Evolutionary conservation across 2,797 vertebrate genomes (phyloP).

Genomic region (Acanthopagrus latus): DNA sequence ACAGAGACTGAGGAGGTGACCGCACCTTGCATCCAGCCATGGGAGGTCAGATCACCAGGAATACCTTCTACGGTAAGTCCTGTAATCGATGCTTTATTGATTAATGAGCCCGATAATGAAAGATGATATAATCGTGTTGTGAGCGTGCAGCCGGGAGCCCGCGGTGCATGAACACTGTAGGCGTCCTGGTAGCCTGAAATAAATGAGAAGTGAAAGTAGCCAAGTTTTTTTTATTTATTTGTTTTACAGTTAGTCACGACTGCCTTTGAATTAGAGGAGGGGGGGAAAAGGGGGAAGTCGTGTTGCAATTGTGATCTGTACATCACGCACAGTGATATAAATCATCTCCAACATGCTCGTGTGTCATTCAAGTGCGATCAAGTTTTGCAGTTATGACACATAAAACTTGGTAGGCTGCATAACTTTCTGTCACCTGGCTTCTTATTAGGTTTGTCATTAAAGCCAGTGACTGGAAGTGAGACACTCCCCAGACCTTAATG

Average conservation of each 20-base stretch:
- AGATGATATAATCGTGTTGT: not conserved
- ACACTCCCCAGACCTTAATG: not conserved
- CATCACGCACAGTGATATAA: not conserved
- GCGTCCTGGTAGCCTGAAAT: constrained; percentile 60
- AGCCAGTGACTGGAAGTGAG: not conserved
- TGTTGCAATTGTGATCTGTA: not conserved
- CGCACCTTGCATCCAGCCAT: constrained; percentile 85
- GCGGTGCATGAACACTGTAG: constrained; percentile 46
- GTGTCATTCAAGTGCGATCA: not conserved
- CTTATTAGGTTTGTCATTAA: not conserved
- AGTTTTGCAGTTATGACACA: not conserved
- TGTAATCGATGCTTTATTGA: not conserved
- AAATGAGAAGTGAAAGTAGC: constrained; percentile 49
- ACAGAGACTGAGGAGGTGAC: constrained; percentile 69
- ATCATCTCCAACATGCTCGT: not conserved
- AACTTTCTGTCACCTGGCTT: constrained; percentile 24
- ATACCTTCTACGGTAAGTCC: constrained; percentile 89
- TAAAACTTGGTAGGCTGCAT: not conserved
- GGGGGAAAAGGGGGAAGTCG: not conserved
- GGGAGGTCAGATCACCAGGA: constrained; percentile 93
- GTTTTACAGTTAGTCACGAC: constrained; percentile 65
- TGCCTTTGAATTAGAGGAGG: constrained; percentile 7
- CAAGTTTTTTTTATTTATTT: constrained; percentile 62
- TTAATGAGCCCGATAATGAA: not conserved
- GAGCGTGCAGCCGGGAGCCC: constrained; percentile 35